A percentile compares a stretch with the other conserved stretches of the same genome.
These are phyloP conservation scores for Nephrotoma guestfalica DNA, from an alignment of 2,888 invertebrate species.

Conservation along the genomic window DNA sequence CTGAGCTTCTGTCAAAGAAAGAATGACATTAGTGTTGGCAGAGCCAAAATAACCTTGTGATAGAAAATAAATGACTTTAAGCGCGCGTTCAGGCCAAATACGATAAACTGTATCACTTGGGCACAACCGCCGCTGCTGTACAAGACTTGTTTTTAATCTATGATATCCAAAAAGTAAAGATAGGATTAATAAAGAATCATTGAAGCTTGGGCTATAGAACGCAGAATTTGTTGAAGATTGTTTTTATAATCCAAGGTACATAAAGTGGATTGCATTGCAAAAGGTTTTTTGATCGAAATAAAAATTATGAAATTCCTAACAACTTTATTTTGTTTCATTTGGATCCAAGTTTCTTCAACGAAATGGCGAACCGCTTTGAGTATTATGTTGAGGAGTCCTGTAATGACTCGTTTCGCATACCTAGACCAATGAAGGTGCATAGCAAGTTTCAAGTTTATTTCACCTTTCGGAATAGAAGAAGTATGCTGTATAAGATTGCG, in stretches of 20 bases:
- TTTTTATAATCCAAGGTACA: not conserved
- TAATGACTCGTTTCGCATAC: no score
- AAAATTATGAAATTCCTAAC: not conserved
- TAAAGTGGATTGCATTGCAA: not conserved
- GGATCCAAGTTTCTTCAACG: no score
- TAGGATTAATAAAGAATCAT: not conserved
- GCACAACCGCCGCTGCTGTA: conserved; percentile 52
- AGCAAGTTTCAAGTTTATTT: no score
- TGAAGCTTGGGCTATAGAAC: not conserved
- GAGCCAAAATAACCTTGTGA: no score
- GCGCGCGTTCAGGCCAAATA: conserved; percentile 60
- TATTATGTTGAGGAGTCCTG: no score
- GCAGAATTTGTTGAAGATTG: not conserved
- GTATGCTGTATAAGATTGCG: no score
- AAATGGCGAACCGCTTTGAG: no score
- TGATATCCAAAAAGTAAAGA: not conserved
- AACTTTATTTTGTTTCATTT: not conserved
- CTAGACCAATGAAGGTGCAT: no score
- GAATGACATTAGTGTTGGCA: no score
- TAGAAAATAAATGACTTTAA: conserved; percentile 49
- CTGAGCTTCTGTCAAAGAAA: no score
- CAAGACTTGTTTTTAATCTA: conserved; percentile 53
- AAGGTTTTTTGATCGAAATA: not conserved
- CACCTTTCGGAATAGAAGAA: no score
- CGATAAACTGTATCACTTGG: conserved; percentile 48